These are phyloP conservation scores for Coboldia fuscipes DNA, from an alignment of 1,140 invertebrate species.

Conservation along the genomic window DNA sequence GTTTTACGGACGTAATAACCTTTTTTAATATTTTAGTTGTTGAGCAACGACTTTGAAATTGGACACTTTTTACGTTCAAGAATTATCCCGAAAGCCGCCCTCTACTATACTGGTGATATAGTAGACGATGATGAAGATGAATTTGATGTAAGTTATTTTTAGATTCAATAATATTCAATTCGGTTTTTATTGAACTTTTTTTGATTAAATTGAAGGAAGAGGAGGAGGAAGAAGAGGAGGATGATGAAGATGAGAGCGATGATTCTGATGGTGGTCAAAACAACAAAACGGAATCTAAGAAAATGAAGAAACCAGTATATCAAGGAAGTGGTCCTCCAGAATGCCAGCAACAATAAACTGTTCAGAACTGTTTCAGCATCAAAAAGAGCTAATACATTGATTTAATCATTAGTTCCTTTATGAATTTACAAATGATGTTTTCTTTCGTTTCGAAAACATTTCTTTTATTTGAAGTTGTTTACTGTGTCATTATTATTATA, in stretches of 20 bases:
- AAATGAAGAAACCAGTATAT: constrained; percentile 13
- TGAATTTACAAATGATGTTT: too few relatives aligned
- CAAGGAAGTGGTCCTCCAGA: background rate
- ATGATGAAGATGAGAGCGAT: constrained; percentile 13
- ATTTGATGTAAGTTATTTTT: constrained; percentile 12
- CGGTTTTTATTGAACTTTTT: background rate
- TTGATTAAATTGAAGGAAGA: background rate
- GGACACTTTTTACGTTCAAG: constrained; percentile 92
- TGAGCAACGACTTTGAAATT: constrained; percentile 90
- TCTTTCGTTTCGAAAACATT: too few relatives aligned
- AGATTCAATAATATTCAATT: background rate
- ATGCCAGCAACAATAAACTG: constrained; percentile 2
- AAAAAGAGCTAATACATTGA: too few relatives aligned
- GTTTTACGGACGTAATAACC: too few relatives aligned
- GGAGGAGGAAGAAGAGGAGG: constrained; percentile 18
- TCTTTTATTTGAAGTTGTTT: too few relatives aligned
- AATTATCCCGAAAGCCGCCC: constrained; percentile 76
- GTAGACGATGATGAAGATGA: constrained; percentile 57
- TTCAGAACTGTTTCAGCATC: too few relatives aligned
- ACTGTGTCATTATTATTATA: too few relatives aligned
- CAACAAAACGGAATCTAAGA: constrained; percentile 14
- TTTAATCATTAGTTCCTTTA: too few relatives aligned
- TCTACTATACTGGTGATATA: constrained; percentile 81
- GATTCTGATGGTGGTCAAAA: constrained; percentile 11
- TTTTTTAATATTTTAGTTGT: constrained; percentile 29